Conservation (phyloP, 2,797 vertebrate species). For the Neoniphon sammara region DNA sequence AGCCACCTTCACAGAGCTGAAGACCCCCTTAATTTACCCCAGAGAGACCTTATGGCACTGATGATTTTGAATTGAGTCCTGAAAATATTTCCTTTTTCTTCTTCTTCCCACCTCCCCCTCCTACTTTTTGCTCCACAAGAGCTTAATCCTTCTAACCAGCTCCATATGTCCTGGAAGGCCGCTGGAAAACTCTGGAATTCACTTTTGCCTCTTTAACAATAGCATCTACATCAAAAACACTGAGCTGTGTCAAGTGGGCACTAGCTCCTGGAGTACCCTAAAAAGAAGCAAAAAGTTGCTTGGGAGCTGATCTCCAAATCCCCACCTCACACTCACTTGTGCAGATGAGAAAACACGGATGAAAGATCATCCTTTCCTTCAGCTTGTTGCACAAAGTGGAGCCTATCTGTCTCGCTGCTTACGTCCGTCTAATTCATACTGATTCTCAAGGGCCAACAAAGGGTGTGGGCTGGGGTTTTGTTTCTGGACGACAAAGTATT, state of each 20-base stretch:
- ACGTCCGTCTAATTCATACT: constrained; percentile 47
- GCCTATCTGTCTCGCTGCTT: constrained; percentile 33
- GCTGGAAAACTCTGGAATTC: constrained; percentile 80
- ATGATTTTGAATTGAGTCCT: constrained; percentile 77
- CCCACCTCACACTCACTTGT: constrained; percentile 30
- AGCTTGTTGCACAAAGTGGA: constrained; percentile 43
- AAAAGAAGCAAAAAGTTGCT: constrained; percentile 38
- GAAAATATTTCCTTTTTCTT: constrained; percentile 73
- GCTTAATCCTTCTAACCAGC: constrained; percentile 81
- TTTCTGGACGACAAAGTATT: constrained; percentile 26
- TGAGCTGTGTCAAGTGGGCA: constrained; percentile 70
- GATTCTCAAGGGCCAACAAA: constrained; percentile 46
- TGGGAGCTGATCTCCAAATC: constrained; percentile 28
- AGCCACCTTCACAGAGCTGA: constrained; percentile 70
- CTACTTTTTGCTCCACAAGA: constrained; percentile 68
- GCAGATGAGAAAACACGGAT: constrained; percentile 29
- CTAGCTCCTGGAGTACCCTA: constrained; percentile 34
- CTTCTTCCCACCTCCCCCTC: constrained; percentile 52
- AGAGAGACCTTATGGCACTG: constrained; percentile 76
- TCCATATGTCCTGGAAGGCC: constrained; percentile 81
- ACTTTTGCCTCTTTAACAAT: constrained; percentile 78
- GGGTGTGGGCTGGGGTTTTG: constrained; percentile 26
- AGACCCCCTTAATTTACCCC: constrained; percentile 72
- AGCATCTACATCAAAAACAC: constrained; percentile 72
- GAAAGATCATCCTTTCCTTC: constrained; percentile 18